A percentile compares a stretch with the other conserved stretches of the same genome.
phyloP scores from a whole-genome alignment of 2,113 vertebrate genomes.

The Anolis sagrei region DNA sequence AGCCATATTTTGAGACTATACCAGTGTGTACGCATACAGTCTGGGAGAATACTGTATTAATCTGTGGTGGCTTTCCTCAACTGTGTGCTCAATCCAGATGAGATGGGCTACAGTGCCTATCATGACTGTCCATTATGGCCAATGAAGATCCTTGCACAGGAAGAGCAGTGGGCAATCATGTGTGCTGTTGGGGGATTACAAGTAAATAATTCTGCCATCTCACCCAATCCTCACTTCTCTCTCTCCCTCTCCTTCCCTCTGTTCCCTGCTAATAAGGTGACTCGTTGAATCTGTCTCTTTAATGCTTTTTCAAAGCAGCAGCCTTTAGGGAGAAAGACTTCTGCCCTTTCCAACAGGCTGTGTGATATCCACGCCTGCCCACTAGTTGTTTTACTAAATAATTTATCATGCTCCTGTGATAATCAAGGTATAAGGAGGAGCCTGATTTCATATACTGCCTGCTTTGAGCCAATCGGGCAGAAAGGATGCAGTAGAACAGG shows the following conservation, averaged over 20 bases:
- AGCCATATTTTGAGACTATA: background rate
- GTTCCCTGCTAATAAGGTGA: background rate
- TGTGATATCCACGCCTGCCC: slow-evolving; percentile 59
- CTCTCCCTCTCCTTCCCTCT: background rate
- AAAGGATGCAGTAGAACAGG: slow-evolving; percentile 61
- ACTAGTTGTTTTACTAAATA: slow-evolving; percentile 69
- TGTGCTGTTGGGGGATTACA: slow-evolving; percentile 13
- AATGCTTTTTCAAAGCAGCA: slow-evolving; percentile 31
- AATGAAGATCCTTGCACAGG: background rate
- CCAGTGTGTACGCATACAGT: background rate
- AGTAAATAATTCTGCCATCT: slow-evolving; percentile 20
- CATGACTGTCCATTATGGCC: background rate
- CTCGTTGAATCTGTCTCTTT: slow-evolving; percentile 24
- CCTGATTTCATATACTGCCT: slow-evolving; percentile 70
- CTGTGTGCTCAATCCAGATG: background rate
- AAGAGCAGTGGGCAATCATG: background rate
- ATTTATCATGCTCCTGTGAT: slow-evolving; percentile 71
- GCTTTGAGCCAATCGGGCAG: slow-evolving; percentile 64
- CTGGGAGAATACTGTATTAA: slow-evolving; percentile 7
- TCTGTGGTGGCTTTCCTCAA: background rate
- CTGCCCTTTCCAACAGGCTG: slow-evolving; percentile 23
- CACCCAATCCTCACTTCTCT: slow-evolving; percentile 34
- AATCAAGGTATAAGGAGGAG: slow-evolving; percentile 74
- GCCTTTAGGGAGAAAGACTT: slow-evolving; percentile 36
- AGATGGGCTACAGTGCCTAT: background rate